These are phyloP conservation scores for Vespertilio murinus DNA, from an alignment of 2,797 vertebrate species.

Conservation along the genomic window DNA sequence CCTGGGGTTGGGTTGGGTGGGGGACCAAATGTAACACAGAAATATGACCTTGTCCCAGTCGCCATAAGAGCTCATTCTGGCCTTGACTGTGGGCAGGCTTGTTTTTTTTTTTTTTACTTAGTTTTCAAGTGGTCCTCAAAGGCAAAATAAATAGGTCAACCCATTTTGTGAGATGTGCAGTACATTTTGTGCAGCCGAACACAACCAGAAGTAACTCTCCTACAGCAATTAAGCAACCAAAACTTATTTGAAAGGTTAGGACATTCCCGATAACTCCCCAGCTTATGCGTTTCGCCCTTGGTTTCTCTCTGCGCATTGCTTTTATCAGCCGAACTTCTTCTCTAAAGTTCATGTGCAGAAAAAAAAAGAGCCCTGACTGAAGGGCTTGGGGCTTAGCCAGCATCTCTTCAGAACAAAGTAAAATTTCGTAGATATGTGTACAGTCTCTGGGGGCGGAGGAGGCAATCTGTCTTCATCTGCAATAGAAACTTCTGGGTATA, in stretches of 20 bases:
- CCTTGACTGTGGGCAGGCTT: not conserved
- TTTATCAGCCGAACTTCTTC: not conserved
- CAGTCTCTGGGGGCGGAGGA: not conserved
- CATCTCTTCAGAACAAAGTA: not conserved
- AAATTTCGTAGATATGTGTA: not conserved
- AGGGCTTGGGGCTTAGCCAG: not conserved
- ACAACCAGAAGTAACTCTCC: not conserved
- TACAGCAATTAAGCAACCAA: not conserved
- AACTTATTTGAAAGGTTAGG: not conserved
- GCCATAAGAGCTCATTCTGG: not conserved
- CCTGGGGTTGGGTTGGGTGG: not conserved
- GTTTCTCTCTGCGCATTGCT: not conserved
- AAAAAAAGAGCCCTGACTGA: not conserved
- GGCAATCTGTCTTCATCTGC: not conserved
- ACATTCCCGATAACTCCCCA: not conserved
- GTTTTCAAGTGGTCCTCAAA: slow-evolving; percentile 50
- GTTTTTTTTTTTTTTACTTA: not conserved
- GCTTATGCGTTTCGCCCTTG: not conserved
- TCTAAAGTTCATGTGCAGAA: not conserved
- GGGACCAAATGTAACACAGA: not conserved
- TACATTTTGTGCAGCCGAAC: not conserved
- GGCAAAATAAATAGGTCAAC: slow-evolving; percentile 29
- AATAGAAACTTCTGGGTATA: slow-evolving; percentile 15
- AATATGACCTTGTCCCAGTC: not conserved
- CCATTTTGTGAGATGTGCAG: not conserved